A percentile compares a stretch with the other conserved stretches of the same genome.
Conservation (phyloP, 30 jellyfish, hydroid and myxozoan genomes). For the Aurelia aurita region DNA sequence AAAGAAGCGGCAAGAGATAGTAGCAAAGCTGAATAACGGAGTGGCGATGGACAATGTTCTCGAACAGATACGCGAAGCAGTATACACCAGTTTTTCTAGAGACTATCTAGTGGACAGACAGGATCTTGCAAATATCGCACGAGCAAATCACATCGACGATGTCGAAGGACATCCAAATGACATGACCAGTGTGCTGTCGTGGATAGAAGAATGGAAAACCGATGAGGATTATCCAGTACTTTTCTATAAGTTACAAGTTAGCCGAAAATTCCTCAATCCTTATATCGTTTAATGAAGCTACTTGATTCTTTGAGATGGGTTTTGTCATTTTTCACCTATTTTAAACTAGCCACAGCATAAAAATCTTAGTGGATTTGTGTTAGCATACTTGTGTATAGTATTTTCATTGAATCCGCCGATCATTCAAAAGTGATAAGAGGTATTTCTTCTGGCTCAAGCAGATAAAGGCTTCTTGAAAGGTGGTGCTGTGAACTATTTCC, state of each 20-base stretch:
- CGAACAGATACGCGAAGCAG: background rate
- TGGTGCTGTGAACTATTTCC: too few relatives aligned
- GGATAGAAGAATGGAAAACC: constrained; percentile 59
- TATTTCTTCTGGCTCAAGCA: too few relatives aligned
- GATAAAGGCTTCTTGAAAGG: too few relatives aligned
- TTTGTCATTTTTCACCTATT: too few relatives aligned
- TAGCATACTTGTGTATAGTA: too few relatives aligned
- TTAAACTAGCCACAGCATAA: too few relatives aligned
- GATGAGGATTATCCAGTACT: constrained; percentile 34
- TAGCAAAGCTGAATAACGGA: background rate
- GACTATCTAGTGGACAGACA: background rate
- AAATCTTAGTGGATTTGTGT: too few relatives aligned
- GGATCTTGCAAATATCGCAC: background rate
- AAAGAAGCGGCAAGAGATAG: background rate
- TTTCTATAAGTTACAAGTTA: constrained; percentile 38
- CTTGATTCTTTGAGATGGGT: too few relatives aligned
- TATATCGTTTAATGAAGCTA: too few relatives aligned
- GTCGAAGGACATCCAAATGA: constrained; percentile 49
- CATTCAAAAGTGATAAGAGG: too few relatives aligned
- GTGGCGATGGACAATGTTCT: background rate
- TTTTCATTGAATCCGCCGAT: too few relatives aligned
- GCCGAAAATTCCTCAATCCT: too few relatives aligned
- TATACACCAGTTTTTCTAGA: background rate
- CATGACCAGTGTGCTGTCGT: constrained; percentile 43
- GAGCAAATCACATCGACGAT: constrained; percentile 7